Evolutionary conservation across 2,113 vertebrate species (phyloP).

Genomic region (Ancistrus triradiatus): DNA sequence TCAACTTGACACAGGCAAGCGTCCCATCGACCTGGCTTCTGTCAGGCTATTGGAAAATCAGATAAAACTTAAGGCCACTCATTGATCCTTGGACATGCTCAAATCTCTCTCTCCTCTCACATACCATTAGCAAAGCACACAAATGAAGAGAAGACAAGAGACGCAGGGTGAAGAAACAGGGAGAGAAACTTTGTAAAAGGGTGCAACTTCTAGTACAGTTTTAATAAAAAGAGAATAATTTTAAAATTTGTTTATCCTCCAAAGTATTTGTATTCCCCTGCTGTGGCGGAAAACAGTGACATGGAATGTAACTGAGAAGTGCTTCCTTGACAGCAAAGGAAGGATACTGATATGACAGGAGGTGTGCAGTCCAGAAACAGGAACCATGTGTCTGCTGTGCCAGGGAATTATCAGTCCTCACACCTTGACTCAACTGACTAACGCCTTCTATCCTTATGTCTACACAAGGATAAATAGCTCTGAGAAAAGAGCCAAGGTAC

Average conservation of each 20-base stretch:
- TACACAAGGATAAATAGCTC: no score
- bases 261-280: background rate
- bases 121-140: slow-evolving; percentile 58
- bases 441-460: no score
- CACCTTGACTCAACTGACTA: slow-evolving; percentile 20
- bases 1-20: slow-evolving; percentile 98
- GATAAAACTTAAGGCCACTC: slow-evolving; percentile 57
- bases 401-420: slow-evolving; percentile 17
- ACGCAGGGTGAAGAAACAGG: background rate
- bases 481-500: no score
- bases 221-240: no score
- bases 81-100: slow-evolving; percentile 62
- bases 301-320: background rate
- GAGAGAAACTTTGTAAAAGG: slow-evolving; percentile 1
- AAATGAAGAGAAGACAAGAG: slow-evolving; percentile 45
- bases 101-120: slow-evolving; percentile 51
- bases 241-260: background rate
- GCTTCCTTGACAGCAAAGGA: slow-evolving; percentile 6
- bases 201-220: no score
- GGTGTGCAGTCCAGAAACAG: slow-evolving; percentile 4
- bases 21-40: slow-evolving; percentile 93
- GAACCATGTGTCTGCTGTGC: background rate
- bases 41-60: slow-evolving; percentile 45
- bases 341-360: slow-evolving; percentile 23
- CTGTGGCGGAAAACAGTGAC: background rate